phyloP scores from a whole-genome alignment of 1,140 invertebrate species.

The Samia ricini region DNA sequence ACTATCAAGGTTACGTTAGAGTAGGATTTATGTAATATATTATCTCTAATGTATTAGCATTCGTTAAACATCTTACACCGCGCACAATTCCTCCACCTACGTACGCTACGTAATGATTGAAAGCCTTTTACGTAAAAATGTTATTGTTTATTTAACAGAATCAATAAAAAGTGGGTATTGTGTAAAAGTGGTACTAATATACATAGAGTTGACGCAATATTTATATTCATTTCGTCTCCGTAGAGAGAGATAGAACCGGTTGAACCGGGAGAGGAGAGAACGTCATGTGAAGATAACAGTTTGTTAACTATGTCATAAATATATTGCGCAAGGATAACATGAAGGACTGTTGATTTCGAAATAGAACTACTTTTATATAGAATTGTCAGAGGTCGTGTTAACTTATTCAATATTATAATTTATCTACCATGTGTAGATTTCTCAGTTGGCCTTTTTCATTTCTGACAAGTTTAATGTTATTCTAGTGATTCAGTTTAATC shows the following conservation, averaged over 20 bases:
- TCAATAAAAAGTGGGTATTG: conserved; percentile 5
- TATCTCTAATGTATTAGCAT: background rate
- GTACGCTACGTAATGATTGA: background rate
- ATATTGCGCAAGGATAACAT: background rate
- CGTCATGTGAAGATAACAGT: background rate
- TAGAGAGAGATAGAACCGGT: background rate
- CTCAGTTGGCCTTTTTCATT: no score
- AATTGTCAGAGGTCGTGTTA: no score
- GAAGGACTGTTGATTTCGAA: background rate
- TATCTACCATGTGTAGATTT: no score
- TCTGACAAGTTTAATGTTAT: no score
- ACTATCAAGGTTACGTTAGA: background rate
- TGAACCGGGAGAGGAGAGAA: no score
- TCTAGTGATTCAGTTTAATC: no score
- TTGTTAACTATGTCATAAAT: no score
- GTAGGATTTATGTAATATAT: background rate
- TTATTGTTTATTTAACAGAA: conserved; percentile 4
- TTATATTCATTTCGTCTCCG: conserved; percentile 9
- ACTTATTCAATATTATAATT: no score
- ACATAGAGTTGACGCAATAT: conserved; percentile 1
- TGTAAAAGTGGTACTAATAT: conserved; percentile 8
- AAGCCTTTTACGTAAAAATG: background rate
- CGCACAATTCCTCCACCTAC: background rate
- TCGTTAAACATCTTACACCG: background rate
- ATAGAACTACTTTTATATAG: background rate